These are phyloP conservation scores for Karalla daura DNA, from an alignment of 2,797 vertebrate genomes.

Conservation along the genomic window DNA sequence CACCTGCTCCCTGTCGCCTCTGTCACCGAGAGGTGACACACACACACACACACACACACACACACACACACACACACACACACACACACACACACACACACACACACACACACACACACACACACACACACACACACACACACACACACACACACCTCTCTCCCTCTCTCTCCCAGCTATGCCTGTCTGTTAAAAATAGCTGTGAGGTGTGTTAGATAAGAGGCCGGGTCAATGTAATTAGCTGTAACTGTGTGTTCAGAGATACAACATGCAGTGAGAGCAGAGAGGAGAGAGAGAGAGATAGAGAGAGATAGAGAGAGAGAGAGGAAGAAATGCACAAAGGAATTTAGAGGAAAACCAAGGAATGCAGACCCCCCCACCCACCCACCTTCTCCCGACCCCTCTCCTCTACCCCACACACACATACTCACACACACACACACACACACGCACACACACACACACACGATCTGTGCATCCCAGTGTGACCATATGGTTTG, in stretches of 20 bases:
- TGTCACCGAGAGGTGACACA: slow-evolving; percentile 49
- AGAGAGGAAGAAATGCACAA: slow-evolving; percentile 38
- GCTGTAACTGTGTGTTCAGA: slow-evolving; percentile 59
- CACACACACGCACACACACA: slow-evolving; percentile 23
- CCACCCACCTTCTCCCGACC: no score
- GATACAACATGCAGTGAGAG: slow-evolving; percentile 26
- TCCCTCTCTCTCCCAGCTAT: no score
- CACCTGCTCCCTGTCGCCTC: slow-evolving; percentile 45
- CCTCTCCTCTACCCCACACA: no score
- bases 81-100: slow-evolving; percentile 38
- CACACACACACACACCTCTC: slow-evolving; percentile 26
- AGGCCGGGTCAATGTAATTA: slow-evolving; percentile 72
- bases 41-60: slow-evolving; percentile 31
- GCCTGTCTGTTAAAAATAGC: slow-evolving; percentile 49
- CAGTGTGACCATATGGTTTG: slow-evolving; percentile 76
- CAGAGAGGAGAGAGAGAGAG: no score
- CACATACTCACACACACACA: slow-evolving; percentile 21
- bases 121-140: slow-evolving; percentile 46
- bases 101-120: slow-evolving; percentile 46
- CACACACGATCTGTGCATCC: slow-evolving; percentile 51
- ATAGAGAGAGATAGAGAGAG: no score
- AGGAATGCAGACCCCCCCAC: slow-evolving; percentile 35
- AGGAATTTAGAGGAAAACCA: slow-evolving; percentile 37
- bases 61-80: slow-evolving; percentile 30
- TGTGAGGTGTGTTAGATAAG: slow-evolving; percentile 56